These are phyloP conservation scores for Acanthosepion lycidas DNA, from an alignment of 2,888 invertebrate species.

Conservation along the genomic window DNA sequence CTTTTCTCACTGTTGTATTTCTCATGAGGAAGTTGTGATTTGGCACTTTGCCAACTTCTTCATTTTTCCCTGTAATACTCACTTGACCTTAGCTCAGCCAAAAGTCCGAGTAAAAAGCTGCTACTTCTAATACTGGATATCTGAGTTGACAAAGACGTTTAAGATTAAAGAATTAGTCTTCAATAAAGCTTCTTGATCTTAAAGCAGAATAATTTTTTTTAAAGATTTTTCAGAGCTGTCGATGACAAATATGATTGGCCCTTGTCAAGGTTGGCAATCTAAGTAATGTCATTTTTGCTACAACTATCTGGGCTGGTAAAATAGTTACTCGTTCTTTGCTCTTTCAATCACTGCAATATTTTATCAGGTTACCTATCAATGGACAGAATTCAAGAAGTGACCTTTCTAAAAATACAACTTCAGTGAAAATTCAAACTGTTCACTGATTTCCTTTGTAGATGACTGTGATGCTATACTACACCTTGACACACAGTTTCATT, in stretches of 20 bases:
- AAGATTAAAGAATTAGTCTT: conserved; percentile 20
- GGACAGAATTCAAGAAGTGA: too few species aligned
- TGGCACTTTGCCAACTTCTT: neutral
- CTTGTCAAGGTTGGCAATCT: neutral
- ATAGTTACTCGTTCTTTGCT: neutral
- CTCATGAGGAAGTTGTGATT: conserved; percentile 8
- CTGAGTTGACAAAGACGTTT: conserved; percentile 4
- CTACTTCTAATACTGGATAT: neutral
- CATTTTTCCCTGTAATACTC: neutral
- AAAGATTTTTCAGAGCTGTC: neutral
- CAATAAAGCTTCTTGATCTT: conserved; percentile 6
- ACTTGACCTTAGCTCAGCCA: conserved; percentile 6
- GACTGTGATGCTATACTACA: too few species aligned
- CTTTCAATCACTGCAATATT: neutral
- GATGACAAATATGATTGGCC: neutral
- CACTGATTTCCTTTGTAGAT: too few species aligned
- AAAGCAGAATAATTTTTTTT: neutral
- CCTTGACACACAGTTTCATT: too few species aligned
- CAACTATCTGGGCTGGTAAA: neutral
- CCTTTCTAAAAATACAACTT: too few species aligned
- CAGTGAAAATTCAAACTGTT: too few species aligned
- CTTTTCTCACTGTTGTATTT: neutral
- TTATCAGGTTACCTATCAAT: neutral
- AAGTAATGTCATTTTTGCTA: neutral
- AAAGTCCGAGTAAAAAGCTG: neutral